Conservation (phyloP, 2,113 vertebrate species). For the Oncorhynchus nerka region DNA sequence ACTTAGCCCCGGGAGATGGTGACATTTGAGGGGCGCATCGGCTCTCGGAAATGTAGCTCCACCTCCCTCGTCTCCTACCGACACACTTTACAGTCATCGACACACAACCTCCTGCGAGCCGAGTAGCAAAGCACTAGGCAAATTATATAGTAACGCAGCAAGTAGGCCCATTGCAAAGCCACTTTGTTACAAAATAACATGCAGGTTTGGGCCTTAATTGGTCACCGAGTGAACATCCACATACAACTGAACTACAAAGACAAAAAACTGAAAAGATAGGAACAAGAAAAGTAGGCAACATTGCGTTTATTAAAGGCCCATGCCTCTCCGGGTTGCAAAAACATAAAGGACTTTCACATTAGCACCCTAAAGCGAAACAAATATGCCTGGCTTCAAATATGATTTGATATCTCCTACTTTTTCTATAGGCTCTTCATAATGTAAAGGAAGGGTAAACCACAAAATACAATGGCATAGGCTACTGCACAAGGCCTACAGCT, state of each 20-base stretch:
- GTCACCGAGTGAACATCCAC: not conserved
- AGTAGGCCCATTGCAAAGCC: not conserved
- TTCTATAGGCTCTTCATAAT: not conserved
- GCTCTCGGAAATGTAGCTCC: constrained; percentile 10
- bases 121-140: not conserved
- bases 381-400: not conserved
- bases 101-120: not conserved
- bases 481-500: not conserved
- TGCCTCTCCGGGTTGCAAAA: not conserved
- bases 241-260: not conserved
- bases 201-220: not conserved
- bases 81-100: constrained; percentile 44
- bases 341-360: not conserved
- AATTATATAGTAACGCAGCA: not conserved
- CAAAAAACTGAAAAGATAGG: too few species aligned
- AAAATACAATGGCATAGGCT: not conserved
- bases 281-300: not conserved
- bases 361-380: too few species aligned
- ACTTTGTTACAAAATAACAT: not conserved
- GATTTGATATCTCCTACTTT: too few species aligned
- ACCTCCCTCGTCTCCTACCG: constrained; percentile 38
- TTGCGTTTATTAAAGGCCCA: not conserved
- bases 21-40: constrained; percentile 24
- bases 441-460: not conserved
- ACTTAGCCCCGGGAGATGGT: constrained; percentile 13